A percentile compares a stretch with the other conserved stretches of the same genome.
Conservation (phyloP, 2,797 vertebrate species). For the Neosilurus mollespiculum region DNA sequence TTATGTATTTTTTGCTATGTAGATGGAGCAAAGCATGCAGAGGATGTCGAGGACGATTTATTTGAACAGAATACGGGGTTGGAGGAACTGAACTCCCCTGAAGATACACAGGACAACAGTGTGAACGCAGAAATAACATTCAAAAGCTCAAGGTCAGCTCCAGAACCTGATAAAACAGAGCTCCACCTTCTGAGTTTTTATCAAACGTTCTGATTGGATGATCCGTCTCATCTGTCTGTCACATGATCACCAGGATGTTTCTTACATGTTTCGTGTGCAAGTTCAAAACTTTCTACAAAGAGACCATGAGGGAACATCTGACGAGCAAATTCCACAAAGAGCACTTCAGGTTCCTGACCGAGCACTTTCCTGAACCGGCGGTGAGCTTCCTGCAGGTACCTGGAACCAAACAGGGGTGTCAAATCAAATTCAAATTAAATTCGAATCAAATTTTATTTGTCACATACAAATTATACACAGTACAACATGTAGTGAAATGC, state of each 20-base stretch:
- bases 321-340: slow-evolving; percentile 93
- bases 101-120: too few relatives aligned
- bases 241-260: slow-evolving; percentile 75
- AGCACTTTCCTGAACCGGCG: slow-evolving; percentile 84
- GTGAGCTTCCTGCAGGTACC: slow-evolving; percentile 88
- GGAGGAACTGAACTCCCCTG: too few relatives aligned
- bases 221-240: background rate
- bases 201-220: background rate
- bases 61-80: too few relatives aligned
- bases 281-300: slow-evolving; percentile 89
- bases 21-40: too few relatives aligned
- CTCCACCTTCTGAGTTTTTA: background rate
- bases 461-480: too few relatives aligned
- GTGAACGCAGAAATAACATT: too few relatives aligned
- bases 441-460: too few relatives aligned
- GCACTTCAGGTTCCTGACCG: slow-evolving; percentile 85
- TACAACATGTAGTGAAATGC: background rate
- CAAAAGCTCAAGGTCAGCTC: slow-evolving; percentile 25
- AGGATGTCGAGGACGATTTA: too few relatives aligned
- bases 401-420: too few relatives aligned
- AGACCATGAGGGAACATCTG: slow-evolving; percentile 85
- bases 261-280: slow-evolving; percentile 91
- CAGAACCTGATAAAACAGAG: background rate
- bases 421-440: too few relatives aligned
- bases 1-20: too few relatives aligned